Evolutionary conservation across 2,113 vertebrate species (phyloP), one percentile per base, ranked within the genome.

Genomic region (Cottus gobio): DNA sequence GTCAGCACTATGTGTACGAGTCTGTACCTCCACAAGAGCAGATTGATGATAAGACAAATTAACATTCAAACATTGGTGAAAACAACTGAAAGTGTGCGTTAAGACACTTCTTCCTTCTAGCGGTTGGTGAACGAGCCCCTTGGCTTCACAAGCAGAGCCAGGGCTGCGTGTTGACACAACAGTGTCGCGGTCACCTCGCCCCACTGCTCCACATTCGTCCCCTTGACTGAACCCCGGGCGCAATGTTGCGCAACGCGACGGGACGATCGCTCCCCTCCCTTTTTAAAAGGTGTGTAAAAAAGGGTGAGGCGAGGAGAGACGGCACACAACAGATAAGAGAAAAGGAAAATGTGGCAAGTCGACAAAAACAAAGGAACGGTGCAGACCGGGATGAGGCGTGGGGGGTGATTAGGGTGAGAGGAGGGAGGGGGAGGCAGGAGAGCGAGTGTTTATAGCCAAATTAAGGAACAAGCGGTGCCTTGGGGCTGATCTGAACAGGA

Each of bases 401-500:
- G 79, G 42, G 42, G 86, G 86, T 86, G 85, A 90, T 91, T 87
- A 86, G 85, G 84, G 70, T 71, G 61, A 76, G 68, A 75, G 71
- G 13, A 26, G 75, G 71, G 50, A 58, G 71, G 79, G 54, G 80
- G 57, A 42, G 34, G 66, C 52, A 20, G 56, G 67, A 37, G 34
- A 60, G 63, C 18, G 54, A 61, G 72, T 63, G 36, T 82, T 85
- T 30, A 30, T 31, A 85, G 72, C 75, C 81, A 79, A 80, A 83
- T 89, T 76, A 86, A 78, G 80, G 80, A 93, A 85, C 86, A 88
- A 85, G 81, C 52, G 57, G 77, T 2, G 87, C 90, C 90, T 82
- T 57, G 86, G 91, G 91, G 86, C 81, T 83, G 87, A 93, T 85
- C 75, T 75, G 82, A 94, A 94, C 93, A 90, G 88, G 93, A 93